Evolutionary conservation across 2,797 vertebrate species (phyloP).

Genomic region (Sebastes nivosus): DNA sequence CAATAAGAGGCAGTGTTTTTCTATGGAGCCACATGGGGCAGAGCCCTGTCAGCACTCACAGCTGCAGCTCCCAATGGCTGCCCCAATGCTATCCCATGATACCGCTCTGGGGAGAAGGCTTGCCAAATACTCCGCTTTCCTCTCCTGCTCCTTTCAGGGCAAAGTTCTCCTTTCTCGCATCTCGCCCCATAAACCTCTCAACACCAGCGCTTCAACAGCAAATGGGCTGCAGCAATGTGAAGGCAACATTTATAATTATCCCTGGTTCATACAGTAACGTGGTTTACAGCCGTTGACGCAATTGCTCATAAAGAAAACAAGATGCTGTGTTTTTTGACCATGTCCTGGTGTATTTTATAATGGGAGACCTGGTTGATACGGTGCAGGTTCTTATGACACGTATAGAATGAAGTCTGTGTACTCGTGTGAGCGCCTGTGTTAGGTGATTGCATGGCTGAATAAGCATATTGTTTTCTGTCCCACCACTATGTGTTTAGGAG

Average conservation of each 20-base stretch:
- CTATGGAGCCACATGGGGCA: constrained; percentile 67
- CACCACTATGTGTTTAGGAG: constrained; percentile 17
- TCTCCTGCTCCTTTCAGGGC: constrained; percentile 66
- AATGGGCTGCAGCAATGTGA: constrained; percentile 66
- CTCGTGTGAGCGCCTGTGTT: neutral
- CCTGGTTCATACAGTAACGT: constrained; percentile 57
- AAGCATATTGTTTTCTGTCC: constrained; percentile 25
- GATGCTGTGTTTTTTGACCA: constrained; percentile 44
- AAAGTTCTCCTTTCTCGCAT: constrained; percentile 71
- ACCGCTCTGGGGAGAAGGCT: constrained; percentile 46
- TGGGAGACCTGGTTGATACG: constrained; percentile 38
- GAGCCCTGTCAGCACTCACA: constrained; percentile 74
- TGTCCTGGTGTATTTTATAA: constrained; percentile 29
- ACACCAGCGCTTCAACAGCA: constrained; percentile 72
- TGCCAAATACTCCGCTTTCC: constrained; percentile 64
- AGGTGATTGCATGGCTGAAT: constrained; percentile 22
- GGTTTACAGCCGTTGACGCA: constrained; percentile 69
- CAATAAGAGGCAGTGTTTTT: constrained; percentile 73
- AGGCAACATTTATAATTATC: constrained; percentile 76
- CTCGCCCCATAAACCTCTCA: constrained; percentile 82
- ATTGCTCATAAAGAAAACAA: constrained; percentile 67
- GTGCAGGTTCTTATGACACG: constrained; percentile 21
- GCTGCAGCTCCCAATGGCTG: constrained; percentile 57
- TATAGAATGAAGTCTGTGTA: constrained; percentile 26
- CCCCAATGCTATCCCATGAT: constrained; percentile 49